Evolutionary conservation across 2,888 invertebrate species (phyloP).

Genomic region (Lithophane leautieri): DNA sequence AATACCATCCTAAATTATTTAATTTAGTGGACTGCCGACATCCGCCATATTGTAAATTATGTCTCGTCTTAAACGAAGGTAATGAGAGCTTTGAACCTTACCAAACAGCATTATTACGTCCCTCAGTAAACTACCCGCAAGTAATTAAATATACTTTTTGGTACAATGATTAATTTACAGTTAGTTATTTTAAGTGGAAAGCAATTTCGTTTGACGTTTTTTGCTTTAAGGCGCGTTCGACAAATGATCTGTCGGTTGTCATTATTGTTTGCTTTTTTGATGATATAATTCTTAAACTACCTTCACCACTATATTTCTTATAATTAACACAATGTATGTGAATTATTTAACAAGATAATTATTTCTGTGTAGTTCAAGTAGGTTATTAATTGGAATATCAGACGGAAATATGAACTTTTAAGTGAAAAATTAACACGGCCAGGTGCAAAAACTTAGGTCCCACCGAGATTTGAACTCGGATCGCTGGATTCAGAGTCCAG

Average conservation of each 20-base stretch:
- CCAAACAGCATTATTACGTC: slow-evolving; percentile 69
- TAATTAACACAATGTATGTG: background rate
- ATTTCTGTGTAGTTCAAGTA: background rate
- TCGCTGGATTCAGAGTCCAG: slow-evolving; percentile 95
- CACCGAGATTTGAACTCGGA: slow-evolving; percentile 95
- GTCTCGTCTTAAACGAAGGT: slow-evolving; percentile 68
- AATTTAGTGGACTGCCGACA: slow-evolving; percentile 68
- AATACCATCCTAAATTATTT: slow-evolving; percentile 44
- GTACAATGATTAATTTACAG: slow-evolving; percentile 62
- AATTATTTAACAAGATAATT: no score
- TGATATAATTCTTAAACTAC: background rate
- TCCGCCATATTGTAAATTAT: slow-evolving; percentile 70
- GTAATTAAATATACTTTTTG: slow-evolving; percentile 66
- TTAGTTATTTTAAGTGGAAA: slow-evolving; percentile 61
- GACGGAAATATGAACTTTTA: background rate
- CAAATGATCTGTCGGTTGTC: slow-evolving; percentile 36
- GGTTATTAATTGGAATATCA: background rate
- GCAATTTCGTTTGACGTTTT: slow-evolving; percentile 49
- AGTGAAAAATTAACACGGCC: background rate
- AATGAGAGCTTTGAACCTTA: slow-evolving; percentile 78
- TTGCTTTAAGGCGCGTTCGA: slow-evolving; percentile 47
- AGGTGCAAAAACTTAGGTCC: slow-evolving; percentile 86
- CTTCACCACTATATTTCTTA: background rate
- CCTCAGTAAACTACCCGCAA: slow-evolving; percentile 48
- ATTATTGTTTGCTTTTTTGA: slow-evolving; percentile 27